phyloP scores from a whole-genome alignment of 1,140 invertebrate genomes.

The Cecropterus lyciades region DNA sequence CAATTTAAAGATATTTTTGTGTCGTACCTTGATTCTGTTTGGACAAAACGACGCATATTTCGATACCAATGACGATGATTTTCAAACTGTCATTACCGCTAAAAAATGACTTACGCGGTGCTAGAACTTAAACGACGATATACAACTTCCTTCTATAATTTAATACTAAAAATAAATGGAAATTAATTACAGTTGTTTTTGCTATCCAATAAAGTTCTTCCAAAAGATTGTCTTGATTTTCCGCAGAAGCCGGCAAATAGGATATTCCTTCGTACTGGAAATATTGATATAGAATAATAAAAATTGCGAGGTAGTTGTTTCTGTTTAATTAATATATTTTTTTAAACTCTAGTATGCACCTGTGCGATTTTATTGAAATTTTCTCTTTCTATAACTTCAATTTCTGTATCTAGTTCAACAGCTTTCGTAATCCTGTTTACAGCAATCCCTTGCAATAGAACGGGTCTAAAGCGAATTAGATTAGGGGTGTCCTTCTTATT shows the following conservation, averaged over 20 bases:
- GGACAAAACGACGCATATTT: no score
- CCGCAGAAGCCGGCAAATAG: constrained; percentile 52
- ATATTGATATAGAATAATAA: background rate
- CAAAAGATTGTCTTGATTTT: constrained; percentile 61
- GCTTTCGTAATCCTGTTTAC: constrained; percentile 68
- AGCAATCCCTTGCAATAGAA: constrained; percentile 71
- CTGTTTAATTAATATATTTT: no score
- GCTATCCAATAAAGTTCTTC: constrained; percentile 75
- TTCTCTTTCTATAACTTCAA: constrained; percentile 74
- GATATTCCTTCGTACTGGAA: constrained; percentile 63
- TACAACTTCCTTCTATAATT: no score
- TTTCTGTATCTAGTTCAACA: constrained; percentile 72
- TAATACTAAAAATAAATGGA: no score
- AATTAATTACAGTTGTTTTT: constrained; percentile 67
- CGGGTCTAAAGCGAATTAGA: constrained; percentile 56
- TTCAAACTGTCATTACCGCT: no score
- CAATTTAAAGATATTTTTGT: no score
- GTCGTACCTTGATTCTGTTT: no score
- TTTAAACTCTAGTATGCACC: no score
- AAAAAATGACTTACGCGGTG: no score
- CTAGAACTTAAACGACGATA: no score
- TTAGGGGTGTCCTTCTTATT: constrained; percentile 73
- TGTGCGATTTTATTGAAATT: constrained; percentile 55
- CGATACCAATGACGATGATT: no score
- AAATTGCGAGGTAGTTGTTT: no score